These are phyloP conservation scores for Ornithoptera alexandrae DNA, from an alignment of 2,888 invertebrate species.

Conservation along the genomic window DNA sequence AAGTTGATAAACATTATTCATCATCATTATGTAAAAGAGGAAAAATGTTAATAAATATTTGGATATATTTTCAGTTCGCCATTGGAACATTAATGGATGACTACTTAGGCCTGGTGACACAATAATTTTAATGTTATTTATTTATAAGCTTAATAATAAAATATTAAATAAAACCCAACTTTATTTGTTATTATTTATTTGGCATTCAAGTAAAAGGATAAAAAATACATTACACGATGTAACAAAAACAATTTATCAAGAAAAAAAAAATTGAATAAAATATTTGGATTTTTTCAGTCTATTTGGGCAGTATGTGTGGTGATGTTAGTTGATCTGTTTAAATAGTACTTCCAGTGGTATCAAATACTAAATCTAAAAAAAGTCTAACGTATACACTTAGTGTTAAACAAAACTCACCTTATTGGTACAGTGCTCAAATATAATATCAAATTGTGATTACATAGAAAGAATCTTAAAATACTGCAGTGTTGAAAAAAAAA, in stretches of 20 bases:
- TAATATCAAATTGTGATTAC: conserved; percentile 16
- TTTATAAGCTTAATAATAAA: conserved; percentile 33
- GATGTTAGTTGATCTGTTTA: conserved; percentile 29
- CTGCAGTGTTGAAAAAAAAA: conserved; percentile 3
- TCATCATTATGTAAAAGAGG: not conserved
- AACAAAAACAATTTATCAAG: conserved; percentile 69
- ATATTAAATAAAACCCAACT: conserved; percentile 43
- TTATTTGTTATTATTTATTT: conserved; percentile 69
- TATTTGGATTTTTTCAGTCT: conserved; percentile 79
- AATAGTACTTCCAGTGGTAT: conserved; percentile 25
- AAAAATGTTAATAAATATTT: not conserved
- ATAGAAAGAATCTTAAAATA: not conserved
- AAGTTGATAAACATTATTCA: conserved; percentile 66
- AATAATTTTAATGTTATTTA: conserved; percentile 44
- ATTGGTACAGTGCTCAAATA: conserved; percentile 29
- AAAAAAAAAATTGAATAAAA: conserved; percentile 54
- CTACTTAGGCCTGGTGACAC: conserved; percentile 90
- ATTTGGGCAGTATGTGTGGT: conserved; percentile 63
- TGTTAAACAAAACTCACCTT: conserved; percentile 29
- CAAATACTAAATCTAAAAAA: conserved; percentile 32
- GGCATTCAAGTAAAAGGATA: conserved; percentile 77
- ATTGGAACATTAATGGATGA: conserved; percentile 99
- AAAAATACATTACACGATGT: conserved; percentile 67
- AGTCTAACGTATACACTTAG: conserved; percentile 21
- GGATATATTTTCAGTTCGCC: conserved; percentile 89